Evolutionary conservation across 1,140 invertebrate species (phyloP), one percentile per base, ranked within the genome.

Genomic region (Plodia interpunctella): DNA sequence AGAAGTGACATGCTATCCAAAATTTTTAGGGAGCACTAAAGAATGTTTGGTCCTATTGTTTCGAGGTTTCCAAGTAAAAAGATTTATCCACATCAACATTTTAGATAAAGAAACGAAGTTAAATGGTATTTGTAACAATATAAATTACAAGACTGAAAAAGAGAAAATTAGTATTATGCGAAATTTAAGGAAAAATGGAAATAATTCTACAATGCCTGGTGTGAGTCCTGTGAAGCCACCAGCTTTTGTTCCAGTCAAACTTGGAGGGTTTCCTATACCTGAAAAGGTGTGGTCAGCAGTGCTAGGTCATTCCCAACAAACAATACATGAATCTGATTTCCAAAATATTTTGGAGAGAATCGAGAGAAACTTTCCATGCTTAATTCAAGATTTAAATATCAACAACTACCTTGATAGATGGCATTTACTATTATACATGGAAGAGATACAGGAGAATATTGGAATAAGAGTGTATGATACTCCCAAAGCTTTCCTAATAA

Each of bases 401-500:
- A 55, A 73, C 5, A 94, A 92, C 72, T 95, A 95, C 69, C 88
- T 72, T 61, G 86, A 93, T 19, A 91, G 91, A 71, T 96, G 97
- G 81, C 92, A 94, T 56, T 78, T 90, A 17, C 86, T 97, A 20
- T 72, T 98, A 1, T 94, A 94, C 78, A 85, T 97, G 35, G 96
- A 98, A 83, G 96, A 97, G 91, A 92, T 94, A 44, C 87, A 91
- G 72, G 87, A 91, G 62, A 91, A 91, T 20, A 81, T 94, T 15
- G 84, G 91, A 57, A 92, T 97, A 58, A 91, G 93, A 63, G 91
- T 91, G 60, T 97, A 94, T 83, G 93, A 96, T 80, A 92, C 94
- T 65, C 83, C 92, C 38, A 91, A 92, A 63, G 93, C 92, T 8
- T 90, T 91, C 63, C 92, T 98, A 66, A 90, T 90, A 57, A 88